Evolutionary conservation across 2,888 invertebrate genomes (phyloP).

Genomic region (Ceriagrion tenellum): DNA sequence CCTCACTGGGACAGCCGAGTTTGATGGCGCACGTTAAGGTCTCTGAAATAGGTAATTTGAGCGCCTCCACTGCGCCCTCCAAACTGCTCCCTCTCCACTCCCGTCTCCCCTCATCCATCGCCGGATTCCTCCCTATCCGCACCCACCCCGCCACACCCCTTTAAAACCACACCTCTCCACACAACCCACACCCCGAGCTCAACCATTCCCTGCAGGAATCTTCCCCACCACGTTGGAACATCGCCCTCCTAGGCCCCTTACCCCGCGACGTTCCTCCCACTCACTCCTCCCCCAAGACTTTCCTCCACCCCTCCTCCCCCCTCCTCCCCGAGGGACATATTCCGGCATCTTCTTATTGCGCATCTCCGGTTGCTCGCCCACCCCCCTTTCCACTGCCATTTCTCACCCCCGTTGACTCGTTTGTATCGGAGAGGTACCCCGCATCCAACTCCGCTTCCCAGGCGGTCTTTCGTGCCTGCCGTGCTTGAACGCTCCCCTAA

Average conservation of each 20-base stretch:
- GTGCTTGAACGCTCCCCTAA: no score
- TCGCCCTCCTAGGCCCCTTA: no score
- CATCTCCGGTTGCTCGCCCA: neutral
- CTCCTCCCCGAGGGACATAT: slow-evolving; percentile 69
- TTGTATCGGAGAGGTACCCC: no score
- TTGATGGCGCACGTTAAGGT: slow-evolving; percentile 64
- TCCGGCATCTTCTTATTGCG: slow-evolving; percentile 49
- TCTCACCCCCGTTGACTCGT: no score
- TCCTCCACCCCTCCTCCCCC: slow-evolving; percentile 45
- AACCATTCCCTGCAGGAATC: no score
- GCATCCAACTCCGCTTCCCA: no score
- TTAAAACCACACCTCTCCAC: slow-evolving; percentile 7
- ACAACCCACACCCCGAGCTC: no score
- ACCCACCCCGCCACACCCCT: neutral
- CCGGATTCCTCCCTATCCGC: neutral
- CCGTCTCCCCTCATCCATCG: slow-evolving; percentile 24
- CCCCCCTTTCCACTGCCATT: neutral
- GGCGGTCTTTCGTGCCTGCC: no score
- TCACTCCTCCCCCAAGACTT: no score
- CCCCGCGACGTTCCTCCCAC: no score
- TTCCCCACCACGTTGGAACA: no score
- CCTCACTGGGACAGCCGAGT: slow-evolving; percentile 53
- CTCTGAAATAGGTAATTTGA: slow-evolving; percentile 64
- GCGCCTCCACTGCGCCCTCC: slow-evolving; percentile 23
- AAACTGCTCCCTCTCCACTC: neutral